These are phyloP conservation scores for Molossus alvarezi DNA, from an alignment of 2,797 vertebrate genomes.

Conservation along the genomic window DNA sequence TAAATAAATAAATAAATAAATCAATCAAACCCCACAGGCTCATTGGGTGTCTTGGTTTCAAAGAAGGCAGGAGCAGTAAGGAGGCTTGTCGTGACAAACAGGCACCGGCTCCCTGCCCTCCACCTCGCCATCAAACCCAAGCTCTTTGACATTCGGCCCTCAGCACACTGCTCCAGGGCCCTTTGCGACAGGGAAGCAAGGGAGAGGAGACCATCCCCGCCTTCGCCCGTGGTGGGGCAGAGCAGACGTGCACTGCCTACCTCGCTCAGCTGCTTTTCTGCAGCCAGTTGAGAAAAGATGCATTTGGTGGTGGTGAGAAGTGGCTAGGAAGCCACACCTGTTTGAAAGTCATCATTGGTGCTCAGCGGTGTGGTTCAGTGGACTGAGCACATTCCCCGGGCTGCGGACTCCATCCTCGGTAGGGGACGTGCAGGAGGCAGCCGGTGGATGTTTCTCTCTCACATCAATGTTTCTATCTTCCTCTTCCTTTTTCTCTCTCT, in stretches of 20 bases:
- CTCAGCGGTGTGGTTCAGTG: too few species aligned
- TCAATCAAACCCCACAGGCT: not conserved
- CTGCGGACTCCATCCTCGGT: too few species aligned
- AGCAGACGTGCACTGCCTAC: too few species aligned
- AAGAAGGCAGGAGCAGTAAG: slow-evolving; percentile 7
- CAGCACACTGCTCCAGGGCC: not conserved
- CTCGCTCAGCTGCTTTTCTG: not conserved
- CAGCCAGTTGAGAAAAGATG: not conserved
- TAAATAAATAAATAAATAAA: too few species aligned
- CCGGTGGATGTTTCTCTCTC: too few species aligned
- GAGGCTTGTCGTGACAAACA: not conserved
- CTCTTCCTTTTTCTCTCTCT: too few species aligned
- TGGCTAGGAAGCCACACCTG: not conserved
- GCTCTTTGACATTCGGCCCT: not conserved
- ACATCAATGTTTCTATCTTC: too few species aligned
- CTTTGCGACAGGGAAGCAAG: not conserved
- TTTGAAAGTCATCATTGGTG: not conserved
- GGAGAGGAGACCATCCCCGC: not conserved
- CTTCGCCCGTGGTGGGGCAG: not conserved
- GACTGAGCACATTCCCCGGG: too few species aligned
- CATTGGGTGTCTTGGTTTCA: not conserved
- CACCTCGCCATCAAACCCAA: not conserved
- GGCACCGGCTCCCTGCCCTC: not conserved
- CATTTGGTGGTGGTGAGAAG: not conserved
- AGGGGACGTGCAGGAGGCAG: too few species aligned